Conservation (phyloP, 1,140 invertebrate genomes). For the Cepaea nemoralis region DNA sequence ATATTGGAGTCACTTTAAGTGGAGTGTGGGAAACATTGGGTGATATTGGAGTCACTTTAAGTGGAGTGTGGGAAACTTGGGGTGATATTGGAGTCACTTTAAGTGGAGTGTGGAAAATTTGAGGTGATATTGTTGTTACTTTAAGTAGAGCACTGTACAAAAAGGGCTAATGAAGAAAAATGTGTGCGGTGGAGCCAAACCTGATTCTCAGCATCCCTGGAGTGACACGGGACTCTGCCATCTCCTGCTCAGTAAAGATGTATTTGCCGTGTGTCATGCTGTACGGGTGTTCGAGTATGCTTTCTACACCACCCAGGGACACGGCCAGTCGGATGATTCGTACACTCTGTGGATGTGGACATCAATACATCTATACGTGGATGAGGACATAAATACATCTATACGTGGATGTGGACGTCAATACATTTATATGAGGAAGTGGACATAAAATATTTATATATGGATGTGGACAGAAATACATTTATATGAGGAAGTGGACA, state of each 20-base stretch:
- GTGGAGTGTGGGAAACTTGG: background rate
- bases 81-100: background rate
- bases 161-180: background rate
- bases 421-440: no score
- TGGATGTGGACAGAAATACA: no score
- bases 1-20: no score
- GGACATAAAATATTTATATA: no score
- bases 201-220: constrained; percentile 85
- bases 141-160: background rate
- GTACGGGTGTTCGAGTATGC: constrained; percentile 78
- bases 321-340: constrained; percentile 84
- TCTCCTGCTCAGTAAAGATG: constrained; percentile 76
- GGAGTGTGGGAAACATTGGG: background rate
- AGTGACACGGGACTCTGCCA: constrained; percentile 83
- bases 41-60: background rate
- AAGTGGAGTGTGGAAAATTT: background rate
- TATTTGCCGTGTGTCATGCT: constrained; percentile 73
- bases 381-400: no score
- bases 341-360: constrained; percentile 48
- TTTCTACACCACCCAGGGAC: constrained; percentile 94
- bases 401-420: no score
- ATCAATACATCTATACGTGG: no score
- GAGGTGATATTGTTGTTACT: background rate
- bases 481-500: no score
- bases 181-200: constrained; percentile 39